Evolutionary conservation across 2,113 vertebrate species (phyloP).

Genomic region (Phyllostomus hastatus): DNA sequence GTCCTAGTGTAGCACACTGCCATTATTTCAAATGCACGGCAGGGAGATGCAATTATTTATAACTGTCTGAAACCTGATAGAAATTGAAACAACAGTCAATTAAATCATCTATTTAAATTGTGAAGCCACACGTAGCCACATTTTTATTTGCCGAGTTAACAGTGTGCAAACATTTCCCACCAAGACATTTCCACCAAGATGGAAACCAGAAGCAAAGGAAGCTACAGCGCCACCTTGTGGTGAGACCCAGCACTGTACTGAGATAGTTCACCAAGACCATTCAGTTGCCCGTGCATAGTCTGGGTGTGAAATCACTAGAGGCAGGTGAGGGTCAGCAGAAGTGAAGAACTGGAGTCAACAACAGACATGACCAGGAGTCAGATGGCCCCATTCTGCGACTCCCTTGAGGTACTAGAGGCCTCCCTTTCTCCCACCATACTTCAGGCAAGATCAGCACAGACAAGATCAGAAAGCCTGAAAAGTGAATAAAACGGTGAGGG

Average conservation of each 20-base stretch:
- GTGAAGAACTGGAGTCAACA: neutral
- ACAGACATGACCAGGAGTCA: neutral
- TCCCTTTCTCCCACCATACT: neutral
- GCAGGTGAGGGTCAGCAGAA: neutral
- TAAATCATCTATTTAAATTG: neutral
- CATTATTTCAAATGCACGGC: neutral
- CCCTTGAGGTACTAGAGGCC: neutral
- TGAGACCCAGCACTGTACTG: neutral
- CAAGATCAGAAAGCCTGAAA: neutral
- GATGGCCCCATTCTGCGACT: neutral
- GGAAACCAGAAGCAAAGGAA: neutral
- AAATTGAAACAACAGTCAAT: neutral
- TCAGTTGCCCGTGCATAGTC: neutral
- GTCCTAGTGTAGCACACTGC: neutral
- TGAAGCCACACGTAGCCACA: neutral
- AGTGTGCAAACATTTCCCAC: neutral
- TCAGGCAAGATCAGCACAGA: neutral
- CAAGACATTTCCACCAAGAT: neutral
- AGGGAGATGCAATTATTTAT: neutral
- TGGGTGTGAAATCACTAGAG: neutral
- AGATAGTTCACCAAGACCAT: neutral
- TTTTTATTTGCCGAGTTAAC: neutral
- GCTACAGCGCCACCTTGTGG: neutral
- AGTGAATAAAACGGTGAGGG: neutral
- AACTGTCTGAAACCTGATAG: neutral